Percentiles rank a stretch among this genome's conserved stretches.
Evolutionary conservation across 2,797 vertebrate species (phyloP).

Genomic region (Gymnothorax reevesii): DNA sequence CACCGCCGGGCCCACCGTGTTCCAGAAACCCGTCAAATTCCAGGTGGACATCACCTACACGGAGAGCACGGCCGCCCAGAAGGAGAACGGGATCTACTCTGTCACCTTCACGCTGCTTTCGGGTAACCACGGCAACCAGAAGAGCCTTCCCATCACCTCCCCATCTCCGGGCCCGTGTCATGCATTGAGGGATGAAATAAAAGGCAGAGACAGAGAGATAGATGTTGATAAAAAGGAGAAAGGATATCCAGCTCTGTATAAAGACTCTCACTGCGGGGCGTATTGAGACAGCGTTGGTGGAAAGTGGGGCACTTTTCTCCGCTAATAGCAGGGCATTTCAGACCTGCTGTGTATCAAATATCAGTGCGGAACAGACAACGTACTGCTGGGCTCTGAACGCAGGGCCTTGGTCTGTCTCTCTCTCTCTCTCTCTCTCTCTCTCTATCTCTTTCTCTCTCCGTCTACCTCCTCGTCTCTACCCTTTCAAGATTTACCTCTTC

Average conservation of each 20-base stretch:
- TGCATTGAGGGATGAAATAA: constrained; percentile 18
- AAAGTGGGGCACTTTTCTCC: constrained; percentile 41
- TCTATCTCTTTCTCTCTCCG: not conserved
- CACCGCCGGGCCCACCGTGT: constrained; percentile 84
- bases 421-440: not conserved
- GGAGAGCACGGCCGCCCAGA: constrained; percentile 81
- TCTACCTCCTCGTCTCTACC: too few species aligned
- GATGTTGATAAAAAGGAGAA: not conserved
- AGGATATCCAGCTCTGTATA: not conserved
- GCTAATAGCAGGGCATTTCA: constrained; percentile 42
- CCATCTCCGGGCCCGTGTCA: not conserved
- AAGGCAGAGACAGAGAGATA: not conserved
- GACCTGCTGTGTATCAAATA: constrained; percentile 48
- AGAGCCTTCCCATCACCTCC: not conserved
- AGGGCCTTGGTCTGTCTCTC: not conserved
- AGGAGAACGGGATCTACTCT: constrained; percentile 88
- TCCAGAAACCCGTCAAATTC: constrained; percentile 92
- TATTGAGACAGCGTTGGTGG: constrained; percentile 38
- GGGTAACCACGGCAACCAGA: constrained; percentile 65
- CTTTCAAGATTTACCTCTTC: too few species aligned
- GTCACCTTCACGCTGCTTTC: constrained; percentile 90
- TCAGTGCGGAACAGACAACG: constrained; percentile 27
- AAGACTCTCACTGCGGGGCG: not conserved
- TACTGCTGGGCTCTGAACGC: constrained; percentile 25
- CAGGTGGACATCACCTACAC: constrained; percentile 92